Base-by-base conservation (phyloP, 2,113 vertebrate genomes). In the Mohoua ochrocephala region DNA sequence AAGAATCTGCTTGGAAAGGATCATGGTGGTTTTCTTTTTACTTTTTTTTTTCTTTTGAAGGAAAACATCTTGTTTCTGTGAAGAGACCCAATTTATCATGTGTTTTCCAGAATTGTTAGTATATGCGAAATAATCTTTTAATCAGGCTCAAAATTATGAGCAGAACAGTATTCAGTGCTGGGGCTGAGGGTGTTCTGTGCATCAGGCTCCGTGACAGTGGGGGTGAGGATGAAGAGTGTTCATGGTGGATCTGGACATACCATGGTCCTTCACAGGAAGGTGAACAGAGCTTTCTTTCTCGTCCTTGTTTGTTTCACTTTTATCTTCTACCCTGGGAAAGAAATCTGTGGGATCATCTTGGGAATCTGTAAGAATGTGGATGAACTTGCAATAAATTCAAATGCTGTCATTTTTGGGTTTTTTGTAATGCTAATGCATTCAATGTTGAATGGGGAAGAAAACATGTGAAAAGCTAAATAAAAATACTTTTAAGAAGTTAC, bases 1-100 rank as follows among this genome's bases (percentile, higher is more conserved):
- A 96, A 97, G 94, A 94, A 94, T 96, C 94, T 96, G 87, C 52
- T 96, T 94, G 94, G 89, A 95, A 95, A 47, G 28, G 22, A 80
- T 87, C 33, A 53, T 42, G 53, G 23, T 82, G 44, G 2, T 84
- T 82, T 90, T 79, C 10, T 30, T 84, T 21, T 23, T 42, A 31
- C 4, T 33, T 49, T 59, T 47, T 76, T 53, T 69, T 71, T 47
- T 13, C 11, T 73, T 85, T n/a, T 75, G 54, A 95, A 83, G 69
- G 73, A 89, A 88, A 95, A 95, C 90, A 86, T 95, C 74, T 91
- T 95, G 92, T 97, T 96, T 95, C 61, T 95, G 86, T 91, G 94
- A 95, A 96, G 80, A 85, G 45, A 83, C 79, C 23, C 12, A 39
- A 33, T 93, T 96, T 96, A 76, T 96, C 76, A 41, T 84, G 47